Evolutionary conservation across 2,888 invertebrate species (phyloP).

Genomic region (Idaea dimidiata): DNA sequence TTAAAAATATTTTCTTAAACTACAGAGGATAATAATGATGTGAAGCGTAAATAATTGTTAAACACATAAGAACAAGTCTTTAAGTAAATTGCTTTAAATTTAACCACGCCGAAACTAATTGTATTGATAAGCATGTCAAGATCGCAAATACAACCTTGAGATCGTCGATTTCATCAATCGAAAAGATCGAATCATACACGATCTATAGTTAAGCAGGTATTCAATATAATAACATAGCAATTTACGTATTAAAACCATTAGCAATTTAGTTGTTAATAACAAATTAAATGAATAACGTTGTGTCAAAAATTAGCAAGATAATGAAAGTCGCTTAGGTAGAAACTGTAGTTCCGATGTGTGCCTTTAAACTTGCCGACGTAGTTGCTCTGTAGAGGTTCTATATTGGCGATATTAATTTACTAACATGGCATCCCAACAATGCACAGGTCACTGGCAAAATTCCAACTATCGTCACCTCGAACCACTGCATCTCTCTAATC

Average conservation of each 20-base stretch:
- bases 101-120: slow-evolving; percentile 32
- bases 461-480: slow-evolving; percentile 51
- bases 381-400: slow-evolving; percentile 48
- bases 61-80: slow-evolving; percentile 22
- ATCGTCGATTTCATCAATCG: slow-evolving; percentile 46
- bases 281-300: neutral
- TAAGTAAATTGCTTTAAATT: neutral
- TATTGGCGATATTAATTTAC: slow-evolving; percentile 71
- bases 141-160: slow-evolving; percentile 49
- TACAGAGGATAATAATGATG: neutral
- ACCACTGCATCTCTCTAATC: slow-evolving; percentile 41
- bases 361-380: slow-evolving; percentile 25
- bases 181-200: neutral
- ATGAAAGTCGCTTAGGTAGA: slow-evolving; percentile 12
- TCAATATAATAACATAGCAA: neutral
- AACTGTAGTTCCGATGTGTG: slow-evolving; percentile 15
- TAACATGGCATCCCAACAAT: slow-evolving; percentile 62
- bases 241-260: neutral
- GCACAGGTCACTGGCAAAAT: slow-evolving; percentile 62
- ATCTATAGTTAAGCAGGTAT: neutral
- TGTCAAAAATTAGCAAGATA: slow-evolving; percentile 16
- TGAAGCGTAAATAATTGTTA: slow-evolving; percentile 13
- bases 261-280: neutral
- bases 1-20: neutral
- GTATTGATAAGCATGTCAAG: slow-evolving; percentile 57